A percentile compares a stretch with the other conserved stretches of the same genome.
These are phyloP conservation scores for Homarus gammarus DNA, from an alignment of 2,888 invertebrate species.

Conservation along the genomic window DNA sequence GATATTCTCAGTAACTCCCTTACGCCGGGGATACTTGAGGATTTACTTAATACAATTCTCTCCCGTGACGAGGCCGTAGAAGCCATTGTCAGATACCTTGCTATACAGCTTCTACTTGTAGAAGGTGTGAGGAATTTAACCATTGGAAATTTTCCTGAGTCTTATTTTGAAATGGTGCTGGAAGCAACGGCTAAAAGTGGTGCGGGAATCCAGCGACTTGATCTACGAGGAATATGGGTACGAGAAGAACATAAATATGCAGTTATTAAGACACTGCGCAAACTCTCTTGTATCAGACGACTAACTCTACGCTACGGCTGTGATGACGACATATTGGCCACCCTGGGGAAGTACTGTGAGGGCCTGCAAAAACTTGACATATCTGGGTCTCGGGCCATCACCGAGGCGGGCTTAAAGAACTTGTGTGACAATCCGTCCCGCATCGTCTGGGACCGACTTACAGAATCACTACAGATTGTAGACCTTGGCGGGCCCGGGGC, in stretches of 20 bases:
- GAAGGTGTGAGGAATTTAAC: slow-evolving; percentile 63
- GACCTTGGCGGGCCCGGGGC: slow-evolving; percentile 74
- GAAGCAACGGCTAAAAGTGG: slow-evolving; percentile 63
- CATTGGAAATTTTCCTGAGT: slow-evolving; percentile 73
- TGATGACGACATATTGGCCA: slow-evolving; percentile 70
- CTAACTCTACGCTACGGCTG: slow-evolving; percentile 71
- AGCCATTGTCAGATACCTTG: slow-evolving; percentile 67
- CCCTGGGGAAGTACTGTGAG: slow-evolving; percentile 69
- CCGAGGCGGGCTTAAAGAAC: slow-evolving; percentile 64
- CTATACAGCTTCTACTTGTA: slow-evolving; percentile 72
- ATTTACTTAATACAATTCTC: slow-evolving; percentile 70
- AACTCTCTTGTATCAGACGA: slow-evolving; percentile 37
- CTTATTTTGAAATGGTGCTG: slow-evolving; percentile 64
- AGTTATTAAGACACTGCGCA: slow-evolving; percentile 60
- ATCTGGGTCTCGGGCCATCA: slow-evolving; percentile 67
- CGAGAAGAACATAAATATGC: slow-evolving; percentile 56
- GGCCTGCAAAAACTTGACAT: slow-evolving; percentile 70
- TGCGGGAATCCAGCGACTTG: slow-evolving; percentile 61
- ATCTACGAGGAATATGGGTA: slow-evolving; percentile 73
- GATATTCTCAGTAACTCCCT: slow-evolving; percentile 63
- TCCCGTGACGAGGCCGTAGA: slow-evolving; percentile 68
- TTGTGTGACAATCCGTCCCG: slow-evolving; percentile 58
- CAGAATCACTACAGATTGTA: slow-evolving; percentile 64
- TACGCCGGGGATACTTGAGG: slow-evolving; percentile 58
- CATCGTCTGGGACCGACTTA: slow-evolving; percentile 32